phyloP scores from a whole-genome alignment of 2,797 vertebrate species.

The Corythornis leucogaster region DNA sequence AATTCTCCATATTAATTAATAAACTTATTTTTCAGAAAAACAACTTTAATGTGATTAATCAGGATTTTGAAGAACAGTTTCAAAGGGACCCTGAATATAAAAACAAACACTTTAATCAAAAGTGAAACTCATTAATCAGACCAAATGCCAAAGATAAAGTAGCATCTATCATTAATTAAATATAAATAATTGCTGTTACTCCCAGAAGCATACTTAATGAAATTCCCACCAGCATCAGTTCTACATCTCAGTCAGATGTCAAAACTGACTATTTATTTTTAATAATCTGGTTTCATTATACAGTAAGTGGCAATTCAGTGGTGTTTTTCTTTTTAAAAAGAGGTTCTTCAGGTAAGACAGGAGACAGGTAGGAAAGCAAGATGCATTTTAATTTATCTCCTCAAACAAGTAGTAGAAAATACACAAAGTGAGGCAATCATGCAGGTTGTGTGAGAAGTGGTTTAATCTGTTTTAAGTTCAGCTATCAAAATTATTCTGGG shows the following conservation, averaged over 20 bases:
- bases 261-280: conserved; percentile 18
- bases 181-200: conserved; percentile 1
- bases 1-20: conserved; percentile 4
- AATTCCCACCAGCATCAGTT: too few species aligned
- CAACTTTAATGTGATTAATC: not conserved
- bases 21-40: not conserved
- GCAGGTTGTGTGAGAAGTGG: not conserved
- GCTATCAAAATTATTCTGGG: not conserved
- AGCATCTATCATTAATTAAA: conserved; percentile 14
- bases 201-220: not conserved
- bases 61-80: conserved; percentile 22
- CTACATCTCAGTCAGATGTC: not conserved
- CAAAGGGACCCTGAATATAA: not conserved
- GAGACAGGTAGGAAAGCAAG: not conserved
- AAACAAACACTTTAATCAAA: conserved; percentile 43
- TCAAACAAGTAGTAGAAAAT: not conserved
- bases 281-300: not conserved
- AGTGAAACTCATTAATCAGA: not conserved
- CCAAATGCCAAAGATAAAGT: not conserved
- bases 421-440: not conserved
- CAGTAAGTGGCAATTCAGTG: not conserved
- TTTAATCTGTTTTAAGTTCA: not conserved
- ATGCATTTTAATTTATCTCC: not conserved
- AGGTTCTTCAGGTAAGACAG: not conserved
- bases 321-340: not conserved